Conservation (phyloP, 2,113 vertebrate genomes). For the Casuarius casuarius region DNA sequence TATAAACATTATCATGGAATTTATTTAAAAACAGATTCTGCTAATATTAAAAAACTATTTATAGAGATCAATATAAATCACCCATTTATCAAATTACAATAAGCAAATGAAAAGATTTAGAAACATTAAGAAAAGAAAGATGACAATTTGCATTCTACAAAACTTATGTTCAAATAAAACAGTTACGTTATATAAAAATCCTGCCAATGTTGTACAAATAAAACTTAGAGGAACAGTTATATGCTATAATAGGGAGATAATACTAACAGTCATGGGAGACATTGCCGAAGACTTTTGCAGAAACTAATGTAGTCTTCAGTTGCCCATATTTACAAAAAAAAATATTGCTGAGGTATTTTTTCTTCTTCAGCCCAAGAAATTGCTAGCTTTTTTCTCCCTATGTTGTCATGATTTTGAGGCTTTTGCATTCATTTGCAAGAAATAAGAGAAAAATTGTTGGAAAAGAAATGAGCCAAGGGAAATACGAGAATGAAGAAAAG, state of each 20-base stretch:
- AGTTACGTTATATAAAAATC: neutral
- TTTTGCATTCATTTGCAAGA: neutral
- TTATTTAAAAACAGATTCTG: neutral
- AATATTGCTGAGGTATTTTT: neutral
- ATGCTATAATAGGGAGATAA: neutral
- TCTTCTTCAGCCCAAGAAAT: neutral
- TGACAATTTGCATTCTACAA: neutral
- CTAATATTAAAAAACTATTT: neutral
- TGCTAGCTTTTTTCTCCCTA: rapidly evolving
- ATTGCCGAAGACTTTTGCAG: neutral
- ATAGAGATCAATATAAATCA: neutral
- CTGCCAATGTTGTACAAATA: neutral
- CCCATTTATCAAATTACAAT: neutral
- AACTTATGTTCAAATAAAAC: neutral
- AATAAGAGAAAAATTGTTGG: neutral
- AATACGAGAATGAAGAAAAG: neutral
- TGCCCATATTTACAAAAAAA: neutral
- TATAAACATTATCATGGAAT: neutral
- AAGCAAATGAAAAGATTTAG: neutral
- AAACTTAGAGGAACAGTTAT: neutral
- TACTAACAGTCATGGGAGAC: neutral
- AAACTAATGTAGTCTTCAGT: neutral
- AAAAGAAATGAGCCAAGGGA: neutral
- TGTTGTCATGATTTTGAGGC: neutral
- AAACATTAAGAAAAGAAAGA: neutral